These are phyloP conservation scores for Cyrtodaria siliqua DNA, from an alignment of 2,888 invertebrate genomes.

Conservation along the genomic window DNA sequence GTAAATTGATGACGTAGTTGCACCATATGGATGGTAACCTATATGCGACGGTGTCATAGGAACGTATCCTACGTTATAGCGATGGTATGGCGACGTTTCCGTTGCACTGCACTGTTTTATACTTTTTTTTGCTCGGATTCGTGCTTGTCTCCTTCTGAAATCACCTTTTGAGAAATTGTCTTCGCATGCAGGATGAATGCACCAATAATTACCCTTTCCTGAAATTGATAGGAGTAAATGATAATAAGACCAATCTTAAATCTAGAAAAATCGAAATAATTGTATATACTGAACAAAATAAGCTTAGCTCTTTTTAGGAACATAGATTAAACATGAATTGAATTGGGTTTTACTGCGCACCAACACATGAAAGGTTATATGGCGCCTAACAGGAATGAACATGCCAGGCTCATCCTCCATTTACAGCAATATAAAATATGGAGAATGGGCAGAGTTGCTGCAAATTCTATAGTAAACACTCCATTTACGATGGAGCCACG, in stretches of 20 bases:
- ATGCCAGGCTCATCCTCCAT: too few relatives aligned
- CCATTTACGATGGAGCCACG: too few relatives aligned
- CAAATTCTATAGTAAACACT: too few relatives aligned
- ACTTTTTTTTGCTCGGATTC: conserved; percentile 90
- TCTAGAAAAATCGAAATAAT: neutral
- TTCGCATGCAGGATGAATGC: conserved; percentile 98
- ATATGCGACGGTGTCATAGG: conserved; percentile 73
- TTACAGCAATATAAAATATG: too few relatives aligned
- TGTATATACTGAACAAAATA: too few relatives aligned
- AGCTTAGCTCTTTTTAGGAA: too few relatives aligned
- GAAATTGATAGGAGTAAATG: conserved; percentile 83
- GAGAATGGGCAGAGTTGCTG: too few relatives aligned
- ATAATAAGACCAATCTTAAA: neutral
- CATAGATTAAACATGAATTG: too few relatives aligned
- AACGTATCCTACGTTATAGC: conserved; percentile 69
- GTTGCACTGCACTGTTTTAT: conserved; percentile 39
- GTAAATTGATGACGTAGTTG: conserved; percentile 20
- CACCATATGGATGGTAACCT: conserved; percentile 60
- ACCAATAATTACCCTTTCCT: conserved; percentile 98
- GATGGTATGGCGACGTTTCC: conserved; percentile 12
- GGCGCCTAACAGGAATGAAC: too few relatives aligned
- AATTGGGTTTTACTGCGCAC: too few relatives aligned
- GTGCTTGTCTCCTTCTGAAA: conserved; percentile 97
- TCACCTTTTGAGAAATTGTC: conserved; percentile 98
- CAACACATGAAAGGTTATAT: too few relatives aligned